A percentile compares a stretch with the other conserved stretches of the same genome.
Conservation (phyloP, 2,888 invertebrate genomes). For the Sericinus montela region DNA sequence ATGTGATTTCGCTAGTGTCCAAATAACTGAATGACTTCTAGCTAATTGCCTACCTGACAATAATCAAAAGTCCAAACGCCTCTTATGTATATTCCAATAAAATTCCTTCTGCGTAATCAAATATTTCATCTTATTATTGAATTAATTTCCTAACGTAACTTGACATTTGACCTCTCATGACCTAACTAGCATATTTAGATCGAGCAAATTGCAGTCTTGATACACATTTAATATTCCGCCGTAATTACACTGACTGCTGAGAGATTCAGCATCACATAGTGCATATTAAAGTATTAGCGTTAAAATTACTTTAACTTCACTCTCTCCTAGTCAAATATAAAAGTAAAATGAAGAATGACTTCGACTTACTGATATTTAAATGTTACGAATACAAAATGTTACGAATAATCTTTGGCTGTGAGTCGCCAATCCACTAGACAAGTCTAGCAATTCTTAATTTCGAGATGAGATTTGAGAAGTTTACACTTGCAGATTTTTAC, state of each 20-base stretch:
- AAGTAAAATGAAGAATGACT: not conserved
- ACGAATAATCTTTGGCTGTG: too few species aligned
- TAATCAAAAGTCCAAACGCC: too few species aligned
- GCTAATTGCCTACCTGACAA: too few species aligned
- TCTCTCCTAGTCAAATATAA: not conserved
- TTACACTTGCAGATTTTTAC: too few species aligned
- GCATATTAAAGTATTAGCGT: constrained; percentile 3
- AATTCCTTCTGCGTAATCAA: not conserved
- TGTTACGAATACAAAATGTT: too few species aligned
- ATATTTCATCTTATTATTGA: not conserved
- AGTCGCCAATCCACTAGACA: too few species aligned
- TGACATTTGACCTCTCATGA: constrained; percentile 14
- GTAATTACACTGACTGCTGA: constrained; percentile 16
- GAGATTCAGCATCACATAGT: constrained; percentile 11
- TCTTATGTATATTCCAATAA: not conserved
- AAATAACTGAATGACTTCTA: too few species aligned
- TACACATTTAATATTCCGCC: constrained; percentile 17
- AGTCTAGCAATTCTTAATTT: too few species aligned
- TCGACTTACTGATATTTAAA: too few species aligned
- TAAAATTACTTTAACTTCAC: not conserved
- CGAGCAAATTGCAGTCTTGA: constrained; percentile 19
- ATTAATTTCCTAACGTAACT: not conserved
- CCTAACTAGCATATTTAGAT: constrained; percentile 17
- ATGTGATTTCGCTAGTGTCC: too few species aligned
- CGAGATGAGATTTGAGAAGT: too few species aligned